Conservation (phyloP, 2,113 vertebrate species). For the Macaca nemestrina region DNA sequence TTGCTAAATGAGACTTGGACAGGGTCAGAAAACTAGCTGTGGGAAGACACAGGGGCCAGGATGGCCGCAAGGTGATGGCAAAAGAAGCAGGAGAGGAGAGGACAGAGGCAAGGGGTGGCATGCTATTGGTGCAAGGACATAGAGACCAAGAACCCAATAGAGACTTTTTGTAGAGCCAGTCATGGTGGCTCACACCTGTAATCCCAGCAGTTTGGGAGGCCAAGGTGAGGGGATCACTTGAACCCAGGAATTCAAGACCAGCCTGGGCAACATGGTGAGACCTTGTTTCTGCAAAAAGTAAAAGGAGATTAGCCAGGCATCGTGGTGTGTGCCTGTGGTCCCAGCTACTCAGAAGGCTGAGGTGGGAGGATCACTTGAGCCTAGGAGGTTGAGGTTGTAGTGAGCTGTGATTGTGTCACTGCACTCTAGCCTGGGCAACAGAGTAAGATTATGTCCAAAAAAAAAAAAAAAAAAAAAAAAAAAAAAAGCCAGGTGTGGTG, state of each 20-base stretch:
- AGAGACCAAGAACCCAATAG: background rate
- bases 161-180: background rate
- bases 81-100: background rate
- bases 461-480: background rate
- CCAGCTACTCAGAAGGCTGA: background rate
- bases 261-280: background rate
- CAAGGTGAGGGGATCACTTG: background rate
- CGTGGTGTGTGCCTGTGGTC: background rate
- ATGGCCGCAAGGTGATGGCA: background rate
- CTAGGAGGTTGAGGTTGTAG: background rate
- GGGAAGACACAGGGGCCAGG: background rate
- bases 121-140: rapidly evolving
- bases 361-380: background rate
- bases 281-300: background rate
- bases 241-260: background rate
- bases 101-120: background rate
- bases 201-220: background rate
- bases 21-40: slow-evolving; percentile 5
- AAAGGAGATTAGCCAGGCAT: background rate
- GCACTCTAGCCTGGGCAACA: background rate
- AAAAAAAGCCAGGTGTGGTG: background rate
- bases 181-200: background rate
- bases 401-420: background rate
- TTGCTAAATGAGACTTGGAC: slow-evolving; percentile 44
- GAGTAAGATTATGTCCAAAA: background rate